These are phyloP conservation scores for Perodicticus potto DNA, from an alignment of 2,797 vertebrate genomes.

Conservation along the genomic window DNA sequence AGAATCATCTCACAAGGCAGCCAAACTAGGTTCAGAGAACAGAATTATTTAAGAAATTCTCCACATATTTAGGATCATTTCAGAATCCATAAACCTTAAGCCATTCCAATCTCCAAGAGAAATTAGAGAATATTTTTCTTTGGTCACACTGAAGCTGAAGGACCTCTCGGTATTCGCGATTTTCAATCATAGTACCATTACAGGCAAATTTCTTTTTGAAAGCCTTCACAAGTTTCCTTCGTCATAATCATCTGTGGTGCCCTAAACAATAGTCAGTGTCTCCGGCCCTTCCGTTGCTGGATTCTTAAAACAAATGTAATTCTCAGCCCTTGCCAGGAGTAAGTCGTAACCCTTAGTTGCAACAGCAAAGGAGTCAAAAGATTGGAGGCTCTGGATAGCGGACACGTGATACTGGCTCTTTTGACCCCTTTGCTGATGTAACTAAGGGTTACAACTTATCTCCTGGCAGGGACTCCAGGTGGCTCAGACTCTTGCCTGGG, in stretches of 20 bases:
- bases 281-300: constrained; percentile 93
- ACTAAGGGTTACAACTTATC: no score
- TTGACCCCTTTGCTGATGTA: no score
- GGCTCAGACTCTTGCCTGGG: no score
- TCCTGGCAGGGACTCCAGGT: no score
- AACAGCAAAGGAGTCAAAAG: constrained; percentile 94
- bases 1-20: constrained; percentile 88
- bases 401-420: constrained; percentile 88
- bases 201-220: constrained; percentile 94
- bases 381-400: constrained; percentile 91
- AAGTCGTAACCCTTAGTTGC: constrained; percentile 94
- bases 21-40: constrained; percentile 78
- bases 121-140: constrained; percentile 92
- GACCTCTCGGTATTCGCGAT: constrained; percentile 92
- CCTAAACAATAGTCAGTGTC: constrained; percentile 93
- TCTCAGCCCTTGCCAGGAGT: constrained; percentile 93
- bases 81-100: constrained; percentile 93
- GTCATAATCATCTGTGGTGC: constrained; percentile 93
- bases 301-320: constrained; percentile 94
- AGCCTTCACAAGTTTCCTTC: constrained; percentile 94
- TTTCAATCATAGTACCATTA: constrained; percentile 93
- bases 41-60: constrained; percentile 82
- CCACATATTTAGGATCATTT: constrained; percentile 79
- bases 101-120: constrained; percentile 93
- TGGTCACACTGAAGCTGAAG: constrained; percentile 93